Conservation (phyloP, 2,113 vertebrate species). For the Channa maculata region DNA sequence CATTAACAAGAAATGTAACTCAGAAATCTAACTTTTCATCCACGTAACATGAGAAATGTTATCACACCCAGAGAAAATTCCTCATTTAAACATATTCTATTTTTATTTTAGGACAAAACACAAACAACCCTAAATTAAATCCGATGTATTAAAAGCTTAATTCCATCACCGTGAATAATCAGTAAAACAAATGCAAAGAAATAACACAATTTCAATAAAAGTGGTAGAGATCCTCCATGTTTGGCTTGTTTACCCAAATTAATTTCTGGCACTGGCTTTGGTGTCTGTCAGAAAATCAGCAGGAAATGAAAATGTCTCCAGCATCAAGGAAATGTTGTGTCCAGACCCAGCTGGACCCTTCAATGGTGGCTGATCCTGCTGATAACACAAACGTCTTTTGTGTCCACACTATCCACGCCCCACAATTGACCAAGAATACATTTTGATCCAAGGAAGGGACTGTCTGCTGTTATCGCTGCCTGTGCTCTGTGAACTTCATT, state of each 20-base stretch:
- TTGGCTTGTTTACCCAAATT: neutral
- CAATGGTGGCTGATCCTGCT: neutral
- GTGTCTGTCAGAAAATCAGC: slow-evolving; percentile 3
- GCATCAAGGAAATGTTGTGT: neutral
- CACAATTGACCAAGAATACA: neutral
- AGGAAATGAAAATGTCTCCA: neutral
- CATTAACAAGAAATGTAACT: no score
- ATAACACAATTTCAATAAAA: neutral
- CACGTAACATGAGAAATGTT: neutral
- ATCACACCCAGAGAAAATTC: neutral
- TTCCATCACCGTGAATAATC: neutral
- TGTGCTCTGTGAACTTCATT: neutral
- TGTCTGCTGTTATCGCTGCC: neutral
- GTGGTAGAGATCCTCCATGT: neutral
- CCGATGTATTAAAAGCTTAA: neutral
- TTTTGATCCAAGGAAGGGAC: no score
- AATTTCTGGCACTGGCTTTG: neutral
- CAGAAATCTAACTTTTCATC: neutral
- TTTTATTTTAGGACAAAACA: neutral
- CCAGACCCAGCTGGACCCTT: neutral
- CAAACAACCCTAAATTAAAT: neutral
- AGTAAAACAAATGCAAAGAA: no score
- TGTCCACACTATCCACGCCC: neutral
- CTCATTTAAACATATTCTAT: neutral
- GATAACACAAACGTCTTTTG: neutral